A percentile compares a stretch with the other conserved stretches of the same genome.
phyloP scores from a whole-genome alignment of 2,888 invertebrate species.

The Xylophagus ater region DNA sequence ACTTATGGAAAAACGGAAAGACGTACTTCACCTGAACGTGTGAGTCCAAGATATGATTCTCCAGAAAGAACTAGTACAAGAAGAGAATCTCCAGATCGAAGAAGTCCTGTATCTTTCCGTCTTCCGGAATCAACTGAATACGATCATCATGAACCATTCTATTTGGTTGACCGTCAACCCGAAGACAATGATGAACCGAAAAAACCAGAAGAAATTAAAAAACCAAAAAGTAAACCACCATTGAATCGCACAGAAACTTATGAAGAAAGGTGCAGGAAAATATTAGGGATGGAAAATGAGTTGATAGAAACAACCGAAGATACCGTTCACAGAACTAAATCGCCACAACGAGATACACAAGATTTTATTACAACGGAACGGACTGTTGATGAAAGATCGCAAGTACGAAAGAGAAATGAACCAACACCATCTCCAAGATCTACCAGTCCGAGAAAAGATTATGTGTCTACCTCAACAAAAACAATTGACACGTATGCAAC shows the following conservation, averaged over 20 bases:
- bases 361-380: slow-evolving; percentile 14
- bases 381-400: slow-evolving; percentile 7
- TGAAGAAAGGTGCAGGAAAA: slow-evolving; percentile 59
- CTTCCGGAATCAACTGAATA: slow-evolving; percentile 11
- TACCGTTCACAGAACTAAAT: not conserved
- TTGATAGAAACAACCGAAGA: not conserved
- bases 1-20: not conserved
- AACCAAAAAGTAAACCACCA: slow-evolving; percentile 44
- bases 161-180: slow-evolving; percentile 14
- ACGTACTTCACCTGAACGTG: not conserved
- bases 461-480: too few relatives aligned
- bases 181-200: slow-evolving; percentile 4
- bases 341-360: slow-evolving; percentile 1
- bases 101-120: slow-evolving; percentile 21
- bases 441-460: not conserved
- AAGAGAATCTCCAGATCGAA: slow-evolving; percentile 1
- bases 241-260: slow-evolving; percentile 57
- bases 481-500: too few relatives aligned
- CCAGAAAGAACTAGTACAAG: not conserved
- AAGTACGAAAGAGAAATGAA: not conserved
- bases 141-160: slow-evolving; percentile 8
- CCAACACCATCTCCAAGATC: slow-evolving; percentile 5
- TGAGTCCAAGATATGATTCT: not conserved
- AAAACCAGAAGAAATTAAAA: slow-evolving; percentile 17
- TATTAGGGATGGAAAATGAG: slow-evolving; percentile 48